Evolutionary conservation across 2,797 vertebrate species (phyloP), one percentile per base, ranked within the genome.

Genomic region (Pseudopleuronectes americanus): DNA sequence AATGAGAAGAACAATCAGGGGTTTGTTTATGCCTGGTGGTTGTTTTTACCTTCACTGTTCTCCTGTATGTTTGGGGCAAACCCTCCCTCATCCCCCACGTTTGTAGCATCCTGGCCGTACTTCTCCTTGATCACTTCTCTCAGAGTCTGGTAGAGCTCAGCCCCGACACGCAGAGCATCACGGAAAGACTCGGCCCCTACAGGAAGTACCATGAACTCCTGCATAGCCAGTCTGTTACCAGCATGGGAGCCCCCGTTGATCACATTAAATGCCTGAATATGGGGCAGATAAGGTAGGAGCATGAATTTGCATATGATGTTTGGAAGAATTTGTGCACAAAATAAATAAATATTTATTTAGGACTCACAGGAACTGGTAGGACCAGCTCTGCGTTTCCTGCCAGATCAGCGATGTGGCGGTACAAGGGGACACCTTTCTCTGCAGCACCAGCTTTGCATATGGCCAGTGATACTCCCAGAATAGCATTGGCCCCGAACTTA

Each of bases 21-120:
- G 3, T 2, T 14, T 16, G 17, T 24, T 62, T 69, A 86, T 1
- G 24, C 2, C 9, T 0, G 89, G 89, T 14, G 81, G 90, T 8
- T 41, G 4, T 22, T 53, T 89, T 94, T 75, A 97, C 96, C 96
- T 94, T 97, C 96, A 1, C 95, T 96, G 22, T 97, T 97, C 89
- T 97, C 96, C 90, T 97, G 92, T 88, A 97, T 97, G 53, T 97
- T 97, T 6, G 96, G 96, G 36, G 96, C 96, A 88, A 97, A 98
- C n/a, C 96, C 96, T 8, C 96, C 96, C 88, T 97, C 96, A 41
- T 97, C 96, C 4, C 96, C 96, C 68, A 97, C 96, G 4, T 96
- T 97, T 68, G 96, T 97, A 51, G 96, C 96, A 76, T 97, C 96
- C 81, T 97, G 96, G 70, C 96, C 96, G 0, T 97, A 97, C 74